Percentiles rank a stretch among this genome's conserved stretches.
These are phyloP conservation scores for Acanthosepion pharaonis DNA, from an alignment of 2,888 invertebrate species.

Conservation along the genomic window DNA sequence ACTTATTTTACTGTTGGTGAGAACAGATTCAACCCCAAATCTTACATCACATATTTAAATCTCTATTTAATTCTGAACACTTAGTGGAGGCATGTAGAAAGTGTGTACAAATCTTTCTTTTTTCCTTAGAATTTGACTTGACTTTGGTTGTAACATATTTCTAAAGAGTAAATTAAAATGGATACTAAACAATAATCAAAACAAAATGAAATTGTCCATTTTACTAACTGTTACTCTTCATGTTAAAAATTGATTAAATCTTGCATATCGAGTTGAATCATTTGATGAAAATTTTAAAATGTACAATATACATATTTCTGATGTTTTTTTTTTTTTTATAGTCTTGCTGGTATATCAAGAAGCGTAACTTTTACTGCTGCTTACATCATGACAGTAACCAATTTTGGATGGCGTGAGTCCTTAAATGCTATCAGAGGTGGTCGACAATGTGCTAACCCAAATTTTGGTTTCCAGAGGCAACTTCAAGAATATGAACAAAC, in stretches of 20 bases:
- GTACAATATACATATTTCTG: too few species aligned
- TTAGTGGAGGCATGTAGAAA: too few species aligned
- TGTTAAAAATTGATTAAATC: neutral
- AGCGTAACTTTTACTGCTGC: slow-evolving; percentile 96
- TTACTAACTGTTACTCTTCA: neutral
- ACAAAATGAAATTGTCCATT: too few species aligned
- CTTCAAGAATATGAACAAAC: slow-evolving; percentile 83
- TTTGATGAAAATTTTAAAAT: neutral
- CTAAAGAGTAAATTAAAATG: too few species aligned
- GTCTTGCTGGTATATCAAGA: slow-evolving; percentile 95
- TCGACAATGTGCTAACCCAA: slow-evolving; percentile 94
- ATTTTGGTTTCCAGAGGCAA: slow-evolving; percentile 95
- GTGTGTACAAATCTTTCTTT: too few species aligned
- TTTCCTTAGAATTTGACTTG: too few species aligned
- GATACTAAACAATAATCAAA: too few species aligned
- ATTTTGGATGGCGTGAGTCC: slow-evolving; percentile 91
- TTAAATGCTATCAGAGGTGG: slow-evolving; percentile 94
- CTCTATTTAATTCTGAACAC: too few species aligned
- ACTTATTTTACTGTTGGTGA: too few species aligned
- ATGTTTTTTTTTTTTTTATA: slow-evolving; percentile 72
- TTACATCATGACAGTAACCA: slow-evolving; percentile 95
- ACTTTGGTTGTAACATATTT: too few species aligned
- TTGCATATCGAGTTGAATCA: neutral
- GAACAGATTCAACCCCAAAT: too few species aligned
- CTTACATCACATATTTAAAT: too few species aligned